phyloP scores from a whole-genome alignment of 2,797 vertebrate species.

The Lagodon rhomboides region DNA sequence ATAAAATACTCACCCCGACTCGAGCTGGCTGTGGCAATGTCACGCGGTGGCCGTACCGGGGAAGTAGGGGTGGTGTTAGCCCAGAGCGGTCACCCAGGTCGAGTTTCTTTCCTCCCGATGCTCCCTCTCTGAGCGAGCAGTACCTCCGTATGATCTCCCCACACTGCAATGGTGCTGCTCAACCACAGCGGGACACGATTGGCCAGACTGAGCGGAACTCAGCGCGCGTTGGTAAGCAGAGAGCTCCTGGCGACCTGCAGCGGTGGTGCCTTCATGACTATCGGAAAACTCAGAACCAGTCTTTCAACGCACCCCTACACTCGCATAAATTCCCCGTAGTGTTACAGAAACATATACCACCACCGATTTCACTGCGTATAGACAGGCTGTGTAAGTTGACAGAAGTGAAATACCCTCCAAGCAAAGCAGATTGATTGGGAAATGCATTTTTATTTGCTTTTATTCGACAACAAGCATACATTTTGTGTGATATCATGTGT shows the following conservation, averaged over 20 bases:
- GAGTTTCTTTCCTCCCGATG: conserved; percentile 50
- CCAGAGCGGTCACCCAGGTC: conserved; percentile 67
- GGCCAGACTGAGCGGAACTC: conserved; percentile 69
- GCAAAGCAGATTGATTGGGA: background rate
- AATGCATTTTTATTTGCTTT: too few species aligned
- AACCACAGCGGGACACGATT: conserved; percentile 60
- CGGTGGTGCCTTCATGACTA: conserved; percentile 32
- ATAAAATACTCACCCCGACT: conserved; percentile 64
- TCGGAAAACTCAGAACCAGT: conserved; percentile 20
- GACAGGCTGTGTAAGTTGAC: too few species aligned
- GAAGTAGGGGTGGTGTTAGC: conserved; percentile 24
- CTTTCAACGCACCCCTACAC: background rate
- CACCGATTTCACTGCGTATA: background rate
- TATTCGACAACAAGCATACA: too few species aligned
- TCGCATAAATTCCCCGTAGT: background rate
- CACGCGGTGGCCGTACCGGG: conserved; percentile 25
- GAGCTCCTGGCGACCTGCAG: conserved; percentile 24
- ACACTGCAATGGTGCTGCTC: conserved; percentile 77
- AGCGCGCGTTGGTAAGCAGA: conserved; percentile 30
- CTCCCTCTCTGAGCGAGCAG: conserved; percentile 37
- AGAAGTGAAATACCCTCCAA: background rate
- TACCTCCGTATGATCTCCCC: conserved; percentile 66
- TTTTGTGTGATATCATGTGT: too few species aligned
- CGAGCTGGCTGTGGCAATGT: conserved; percentile 30
- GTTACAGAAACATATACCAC: background rate